These are phyloP conservation scores for Deladenus siricidicola DNA, from an alignment of 2,888 invertebrate genomes.

Conservation along the genomic window DNA sequence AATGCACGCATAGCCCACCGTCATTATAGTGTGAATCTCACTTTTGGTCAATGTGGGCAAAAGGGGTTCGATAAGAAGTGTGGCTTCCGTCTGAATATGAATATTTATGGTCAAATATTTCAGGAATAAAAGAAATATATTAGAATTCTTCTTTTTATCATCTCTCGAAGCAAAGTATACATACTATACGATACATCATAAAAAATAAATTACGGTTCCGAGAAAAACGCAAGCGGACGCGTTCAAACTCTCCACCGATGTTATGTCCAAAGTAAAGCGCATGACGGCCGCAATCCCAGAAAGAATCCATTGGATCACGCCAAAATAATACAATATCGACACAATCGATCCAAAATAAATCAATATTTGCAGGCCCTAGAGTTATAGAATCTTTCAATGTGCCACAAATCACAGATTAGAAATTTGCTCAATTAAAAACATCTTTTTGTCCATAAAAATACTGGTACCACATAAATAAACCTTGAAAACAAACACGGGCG, in stretches of 20 bases:
- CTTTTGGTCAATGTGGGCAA: constrained; percentile 74
- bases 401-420: too few species aligned
- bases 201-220: constrained; percentile 66
- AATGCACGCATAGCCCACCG: constrained; percentile 87
- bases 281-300: constrained; percentile 50
- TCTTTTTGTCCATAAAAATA: too few species aligned
- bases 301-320: constrained; percentile 78
- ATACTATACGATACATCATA: constrained; percentile 12
- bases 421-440: too few species aligned
- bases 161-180: too few species aligned
- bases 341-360: constrained; percentile 87
- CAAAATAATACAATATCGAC: constrained; percentile 78
- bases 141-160: background rate
- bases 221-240: constrained; percentile 85
- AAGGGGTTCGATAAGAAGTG: constrained; percentile 77
- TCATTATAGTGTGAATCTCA: constrained; percentile 79
- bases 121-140: background rate
- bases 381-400: too few species aligned
- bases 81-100: constrained; percentile 74
- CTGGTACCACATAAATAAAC: too few species aligned
- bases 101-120: background rate
- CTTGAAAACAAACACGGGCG: constrained; percentile 12
- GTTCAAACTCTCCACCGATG: constrained; percentile 84
- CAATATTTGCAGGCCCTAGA: constrained; percentile 70
- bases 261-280: constrained; percentile 70